Evolutionary conservation across 2,888 invertebrate genomes (phyloP), one percentile per base, ranked within the genome.

Genomic region (Amiota minor): DNA sequence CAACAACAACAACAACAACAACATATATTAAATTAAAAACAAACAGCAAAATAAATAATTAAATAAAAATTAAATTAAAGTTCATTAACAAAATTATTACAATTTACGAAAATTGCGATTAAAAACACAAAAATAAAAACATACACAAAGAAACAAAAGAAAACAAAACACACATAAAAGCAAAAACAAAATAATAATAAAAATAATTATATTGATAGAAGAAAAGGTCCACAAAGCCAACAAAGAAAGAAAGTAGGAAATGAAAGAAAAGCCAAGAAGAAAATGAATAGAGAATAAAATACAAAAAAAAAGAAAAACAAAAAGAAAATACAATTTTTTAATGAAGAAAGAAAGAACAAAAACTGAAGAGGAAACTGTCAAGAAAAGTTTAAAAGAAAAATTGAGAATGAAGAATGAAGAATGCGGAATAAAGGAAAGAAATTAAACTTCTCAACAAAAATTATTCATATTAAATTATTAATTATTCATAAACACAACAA

Each of bases 21-120:
- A 75, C 61, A 76, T 69, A 18, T 72, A 72, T 35, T 56, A 68
- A 68, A 61, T 64, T 67, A 67, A 67, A 67, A 20, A 73, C 23
- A 23, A 23, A 23, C 23, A 23, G 6, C 35, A 35, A 35, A 35
- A 59, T 16, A n/a, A 59, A 59, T 16, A 18, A n/a, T 2, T 14
- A 56, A 18, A 20, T 20, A 11, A 59, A 59, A 50, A 50, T 9
- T 50, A 9, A 50, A 50, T 50, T 50, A 50, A 50, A 35, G 35
- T 50, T 50, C 12, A 50, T 50, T 50, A 50, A 50, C 2, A n/a
- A 9, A 50, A 3, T 50, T 50, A 50, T 50, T 50, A 50, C n/a
- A 50, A 50, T n/a, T 50, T n/a, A 50, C 11, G 4, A 50, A 3
- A 23, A 23, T 2, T 23, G 23, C 23, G 23, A 50, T 50, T 50